Conservation (phyloP, 2,888 invertebrate genomes). For the Helobdella robusta region DNA sequence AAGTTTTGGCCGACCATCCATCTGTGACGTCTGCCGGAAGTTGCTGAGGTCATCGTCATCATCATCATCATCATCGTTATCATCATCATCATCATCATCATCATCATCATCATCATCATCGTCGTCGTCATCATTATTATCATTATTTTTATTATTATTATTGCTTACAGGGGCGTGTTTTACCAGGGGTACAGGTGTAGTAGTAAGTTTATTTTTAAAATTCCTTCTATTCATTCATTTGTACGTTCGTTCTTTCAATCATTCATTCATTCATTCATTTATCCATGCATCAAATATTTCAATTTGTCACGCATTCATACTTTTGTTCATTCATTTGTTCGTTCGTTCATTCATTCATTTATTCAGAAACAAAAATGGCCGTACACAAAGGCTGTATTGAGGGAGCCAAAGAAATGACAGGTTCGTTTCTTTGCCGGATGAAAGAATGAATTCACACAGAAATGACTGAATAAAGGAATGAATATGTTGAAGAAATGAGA, state of each 20-base stretch:
- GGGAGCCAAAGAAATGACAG: slow-evolving; percentile 36
- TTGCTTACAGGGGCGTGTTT: slow-evolving; percentile 45
- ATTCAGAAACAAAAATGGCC: slow-evolving; percentile 60
- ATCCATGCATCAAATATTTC: too few relatives aligned
- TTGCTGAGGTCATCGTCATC: slow-evolving; percentile 41
- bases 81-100: slow-evolving; percentile 23
- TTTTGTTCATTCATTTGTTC: neutral
- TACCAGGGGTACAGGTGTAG: slow-evolving; percentile 71
- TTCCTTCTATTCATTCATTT: neutral
- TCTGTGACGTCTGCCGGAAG: slow-evolving; percentile 80
- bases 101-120: slow-evolving; percentile 24
- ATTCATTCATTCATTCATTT: neutral
- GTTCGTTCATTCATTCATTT: neutral
- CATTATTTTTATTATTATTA: neutral
- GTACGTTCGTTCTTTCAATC: neutral
- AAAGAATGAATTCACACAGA: neutral
- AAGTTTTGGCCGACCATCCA: slow-evolving; percentile 73
- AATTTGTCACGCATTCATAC: too few relatives aligned
- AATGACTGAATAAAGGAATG: neutral
- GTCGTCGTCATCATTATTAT: slow-evolving; percentile 14
- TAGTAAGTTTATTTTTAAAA: neutral
- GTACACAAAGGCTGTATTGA: slow-evolving; percentile 82
- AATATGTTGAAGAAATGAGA: neutral
- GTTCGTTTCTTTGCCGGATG: neutral
- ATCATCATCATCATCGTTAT: slow-evolving; percentile 18